Conservation (phyloP, 2,797 vertebrate genomes). For the Anguilla anguilla region DNA sequence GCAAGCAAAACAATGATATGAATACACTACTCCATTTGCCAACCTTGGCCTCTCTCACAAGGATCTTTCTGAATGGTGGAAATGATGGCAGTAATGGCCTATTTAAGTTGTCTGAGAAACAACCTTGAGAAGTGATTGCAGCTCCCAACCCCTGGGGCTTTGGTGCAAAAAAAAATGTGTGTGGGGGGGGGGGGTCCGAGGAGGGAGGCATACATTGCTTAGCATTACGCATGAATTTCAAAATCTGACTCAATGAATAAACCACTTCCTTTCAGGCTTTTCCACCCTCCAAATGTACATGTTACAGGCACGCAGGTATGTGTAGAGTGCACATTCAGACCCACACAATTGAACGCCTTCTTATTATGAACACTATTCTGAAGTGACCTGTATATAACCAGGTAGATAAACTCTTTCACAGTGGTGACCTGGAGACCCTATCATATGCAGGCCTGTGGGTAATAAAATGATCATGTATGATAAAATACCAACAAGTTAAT, state of each 20-base stretch:
- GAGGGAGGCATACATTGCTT: not conserved
- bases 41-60: not conserved
- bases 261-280: not conserved
- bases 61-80: not conserved
- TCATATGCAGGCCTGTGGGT: too few species aligned
- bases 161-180: not conserved
- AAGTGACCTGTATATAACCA: too few species aligned
- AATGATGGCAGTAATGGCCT: constrained; percentile 9
- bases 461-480: too few species aligned
- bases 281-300: not conserved
- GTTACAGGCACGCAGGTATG: not conserved
- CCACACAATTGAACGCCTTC: not conserved
- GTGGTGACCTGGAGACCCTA: too few species aligned
- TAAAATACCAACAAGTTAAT: too few species aligned
- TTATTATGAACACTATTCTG: not conserved
- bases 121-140: constrained; percentile 15
- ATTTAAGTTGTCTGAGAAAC: constrained; percentile 1
- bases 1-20: not conserved
- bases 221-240: constrained; percentile 14
- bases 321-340: not conserved
- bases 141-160: not conserved
- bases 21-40: not conserved
- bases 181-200: not conserved
- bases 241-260: not conserved
- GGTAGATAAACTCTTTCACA: too few species aligned